Evolutionary conservation across 2,797 vertebrate genomes (phyloP).

Genomic region (Steatocranus sp.): DNA sequence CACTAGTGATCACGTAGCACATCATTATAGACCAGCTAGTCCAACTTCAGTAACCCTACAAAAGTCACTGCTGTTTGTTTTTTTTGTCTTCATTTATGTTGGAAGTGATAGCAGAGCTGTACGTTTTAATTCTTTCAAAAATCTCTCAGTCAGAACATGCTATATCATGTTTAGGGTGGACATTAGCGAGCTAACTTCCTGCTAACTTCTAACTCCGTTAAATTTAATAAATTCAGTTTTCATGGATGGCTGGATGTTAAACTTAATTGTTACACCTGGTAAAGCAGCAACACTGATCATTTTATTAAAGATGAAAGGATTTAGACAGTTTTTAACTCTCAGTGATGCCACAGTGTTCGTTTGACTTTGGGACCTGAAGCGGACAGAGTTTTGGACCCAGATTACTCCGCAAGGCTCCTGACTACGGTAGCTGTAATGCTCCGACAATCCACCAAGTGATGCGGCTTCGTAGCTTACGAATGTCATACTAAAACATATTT

Average conservation of each 20-base stretch:
- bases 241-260: neutral
- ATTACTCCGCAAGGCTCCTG: accelerated
- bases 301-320: neutral
- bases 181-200: neutral
- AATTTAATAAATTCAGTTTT: neutral
- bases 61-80: neutral
- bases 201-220: neutral
- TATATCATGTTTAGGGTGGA: neutral
- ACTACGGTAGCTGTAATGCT: neutral
- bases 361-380: neutral
- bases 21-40: neutral
- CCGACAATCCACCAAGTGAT: accelerated
- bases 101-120: neutral
- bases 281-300: accelerated
- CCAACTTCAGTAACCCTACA: neutral
- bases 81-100: neutral
- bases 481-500: neutral
- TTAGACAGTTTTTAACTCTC: neutral
- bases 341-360: neutral
- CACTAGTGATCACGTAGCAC: neutral
- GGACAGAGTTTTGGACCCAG: neutral
- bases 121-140: neutral
- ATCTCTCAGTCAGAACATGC: neutral
- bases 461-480: neutral
- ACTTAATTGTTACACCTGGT: neutral